Base-by-base conservation (phyloP, 2,113 vertebrate species). In the Planiliza haematocheilus region DNA sequence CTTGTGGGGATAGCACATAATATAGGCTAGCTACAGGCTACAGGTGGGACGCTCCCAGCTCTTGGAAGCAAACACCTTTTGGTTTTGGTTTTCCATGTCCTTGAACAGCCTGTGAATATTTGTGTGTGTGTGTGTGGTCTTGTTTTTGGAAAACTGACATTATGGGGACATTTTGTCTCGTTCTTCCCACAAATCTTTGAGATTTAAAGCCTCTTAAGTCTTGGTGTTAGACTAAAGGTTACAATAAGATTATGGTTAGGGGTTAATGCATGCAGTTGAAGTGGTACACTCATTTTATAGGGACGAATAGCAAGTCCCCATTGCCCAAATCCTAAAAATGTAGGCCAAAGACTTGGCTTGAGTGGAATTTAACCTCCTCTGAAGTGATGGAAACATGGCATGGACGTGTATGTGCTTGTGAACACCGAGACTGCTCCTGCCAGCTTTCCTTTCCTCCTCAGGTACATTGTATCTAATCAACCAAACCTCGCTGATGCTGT, bases 381-480 rank as follows among this genome's bases (percentile, higher is more conserved):
- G 11, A 41, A 50, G 37, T 7, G 45, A 12, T 39, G n/a, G 10
- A 51, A 41, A 65, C 13, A 8, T 11, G 7, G 9, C 6, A 11
- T 49, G 67, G 43, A 62, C 42, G 60, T 50, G 67, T 21, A 38
- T 65, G 60, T 18, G 21, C 21, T 0, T 49, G 17, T 63, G 72
- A 41, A 38, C 38, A 46, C 34, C 39, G 50, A 36, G 57, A 60
- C 70, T 53, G 60, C 73, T 81, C 56, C 48, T 82, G 66, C 81
- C 90, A 87, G 84, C 63, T 86, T 85, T 84, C 85, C 85, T 51
- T 45, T 76, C 24, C 59, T 83, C 49, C 58, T 48, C 71, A 80
- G 73, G 72, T 83, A 82, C 78, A 72, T 75, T 85, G 74, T 91
- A 88, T 91, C 89, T 92, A 89, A 91, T 92, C 90, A 91, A 84